These are phyloP conservation scores for Hassar affinis DNA, from an alignment of 2,113 vertebrate species.

Conservation along the genomic window DNA sequence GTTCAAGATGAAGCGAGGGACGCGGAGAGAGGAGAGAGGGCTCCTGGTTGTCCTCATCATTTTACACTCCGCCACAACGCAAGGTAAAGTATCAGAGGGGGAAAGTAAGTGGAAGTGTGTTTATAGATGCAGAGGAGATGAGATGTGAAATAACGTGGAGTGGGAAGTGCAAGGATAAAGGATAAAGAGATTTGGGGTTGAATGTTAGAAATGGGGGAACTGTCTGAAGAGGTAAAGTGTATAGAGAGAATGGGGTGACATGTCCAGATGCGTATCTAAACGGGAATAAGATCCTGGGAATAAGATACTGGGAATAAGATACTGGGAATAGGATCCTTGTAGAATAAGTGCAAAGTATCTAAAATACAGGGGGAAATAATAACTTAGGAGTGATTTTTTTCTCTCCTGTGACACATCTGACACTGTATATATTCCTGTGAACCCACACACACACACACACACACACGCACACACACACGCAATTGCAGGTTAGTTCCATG, in stretches of 20 bases:
- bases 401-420: background rate
- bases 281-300: no score
- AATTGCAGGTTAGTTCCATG: background rate
- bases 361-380: background rate
- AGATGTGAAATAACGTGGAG: background rate
- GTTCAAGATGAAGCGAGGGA: slow-evolving; percentile 45
- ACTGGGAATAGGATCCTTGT: no score
- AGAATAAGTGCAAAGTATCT: background rate
- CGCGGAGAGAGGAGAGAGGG: slow-evolving; percentile 55
- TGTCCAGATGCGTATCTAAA: background rate
- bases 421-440: background rate
- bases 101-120: background rate
- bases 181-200: background rate
- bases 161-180: background rate
- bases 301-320: background rate
- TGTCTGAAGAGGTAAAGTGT: background rate
- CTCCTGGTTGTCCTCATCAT: slow-evolving; percentile 58
- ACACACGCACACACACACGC: background rate
- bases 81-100: slow-evolving; percentile 64
- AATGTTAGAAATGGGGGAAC: background rate
- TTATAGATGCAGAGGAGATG: background rate
- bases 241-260: background rate
- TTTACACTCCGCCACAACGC: slow-evolving; percentile 58
- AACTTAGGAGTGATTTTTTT: background rate
- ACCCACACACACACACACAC: background rate